Evolutionary conservation across 2,113 vertebrate species (phyloP).

Genomic region (Oryctolagus cuniculus): DNA sequence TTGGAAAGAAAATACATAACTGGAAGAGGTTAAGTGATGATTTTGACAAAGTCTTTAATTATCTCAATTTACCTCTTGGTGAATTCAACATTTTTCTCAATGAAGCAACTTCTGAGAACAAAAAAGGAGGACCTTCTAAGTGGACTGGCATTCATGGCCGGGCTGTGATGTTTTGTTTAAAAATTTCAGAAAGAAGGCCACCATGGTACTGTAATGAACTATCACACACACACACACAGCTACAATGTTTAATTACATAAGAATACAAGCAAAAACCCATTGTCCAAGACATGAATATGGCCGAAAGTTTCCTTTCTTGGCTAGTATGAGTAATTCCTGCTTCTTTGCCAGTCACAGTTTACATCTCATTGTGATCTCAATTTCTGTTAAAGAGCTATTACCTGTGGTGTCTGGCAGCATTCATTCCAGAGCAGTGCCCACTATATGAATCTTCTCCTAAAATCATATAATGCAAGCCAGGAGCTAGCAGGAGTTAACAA

Average conservation of each 20-base stretch:
- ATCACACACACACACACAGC: background rate
- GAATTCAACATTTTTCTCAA: background rate
- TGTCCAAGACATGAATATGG: background rate
- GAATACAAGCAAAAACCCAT: background rate
- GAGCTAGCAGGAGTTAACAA: background rate
- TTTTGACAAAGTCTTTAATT: background rate
- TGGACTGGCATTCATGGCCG: background rate
- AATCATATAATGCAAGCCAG: background rate
- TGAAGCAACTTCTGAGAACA: background rate
- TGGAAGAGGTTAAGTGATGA: background rate
- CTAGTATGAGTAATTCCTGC: background rate
- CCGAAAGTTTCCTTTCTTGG: background rate
- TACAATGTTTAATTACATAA: background rate
- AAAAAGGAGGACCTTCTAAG: background rate
- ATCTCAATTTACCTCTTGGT: background rate
- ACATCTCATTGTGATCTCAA: background rate
- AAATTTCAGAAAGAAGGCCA: background rate
- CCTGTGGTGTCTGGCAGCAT: background rate
- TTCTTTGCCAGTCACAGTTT: background rate
- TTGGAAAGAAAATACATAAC: background rate
- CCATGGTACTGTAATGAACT: background rate
- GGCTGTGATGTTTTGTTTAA: background rate
- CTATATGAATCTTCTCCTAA: accelerated
- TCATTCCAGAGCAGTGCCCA: background rate
- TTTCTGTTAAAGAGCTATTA: background rate